Conservation (phyloP, 2,797 vertebrate species). For the Silurus aristotelis region DNA sequence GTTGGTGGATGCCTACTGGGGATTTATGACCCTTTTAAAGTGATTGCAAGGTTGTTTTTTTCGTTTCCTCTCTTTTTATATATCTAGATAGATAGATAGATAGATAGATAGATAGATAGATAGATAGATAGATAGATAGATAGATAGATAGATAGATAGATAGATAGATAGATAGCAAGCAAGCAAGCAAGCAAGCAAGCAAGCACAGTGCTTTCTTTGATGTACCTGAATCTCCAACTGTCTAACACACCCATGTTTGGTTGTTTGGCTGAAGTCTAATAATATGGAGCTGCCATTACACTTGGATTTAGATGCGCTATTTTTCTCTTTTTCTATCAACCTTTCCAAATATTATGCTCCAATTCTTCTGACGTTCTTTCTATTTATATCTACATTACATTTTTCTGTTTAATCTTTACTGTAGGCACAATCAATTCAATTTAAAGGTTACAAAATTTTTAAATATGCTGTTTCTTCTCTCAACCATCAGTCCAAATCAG, state of each 20-base stretch:
- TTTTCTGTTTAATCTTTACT: background rate
- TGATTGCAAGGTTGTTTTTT: constrained; percentile 28
- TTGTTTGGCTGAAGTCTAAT: constrained; percentile 17
- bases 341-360: background rate
- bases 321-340: background rate
- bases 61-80: background rate
- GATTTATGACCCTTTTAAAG: constrained; percentile 47
- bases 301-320: background rate
- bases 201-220: background rate
- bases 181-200: too few relatives aligned
- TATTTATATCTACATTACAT: background rate
- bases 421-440: background rate
- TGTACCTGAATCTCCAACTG: background rate
- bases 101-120: too few relatives aligned
- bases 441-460: background rate
- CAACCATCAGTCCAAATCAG: background rate
- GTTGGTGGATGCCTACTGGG: constrained; percentile 25
- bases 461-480: background rate
- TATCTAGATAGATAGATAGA: too few relatives aligned
- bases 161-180: too few relatives aligned
- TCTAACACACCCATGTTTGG: background rate
- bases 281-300: background rate
- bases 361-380: background rate
- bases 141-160: background rate
- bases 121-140: too few relatives aligned